phyloP scores from a whole-genome alignment of 2,797 vertebrate species.

The Pseudomugil tenellus region DNA sequence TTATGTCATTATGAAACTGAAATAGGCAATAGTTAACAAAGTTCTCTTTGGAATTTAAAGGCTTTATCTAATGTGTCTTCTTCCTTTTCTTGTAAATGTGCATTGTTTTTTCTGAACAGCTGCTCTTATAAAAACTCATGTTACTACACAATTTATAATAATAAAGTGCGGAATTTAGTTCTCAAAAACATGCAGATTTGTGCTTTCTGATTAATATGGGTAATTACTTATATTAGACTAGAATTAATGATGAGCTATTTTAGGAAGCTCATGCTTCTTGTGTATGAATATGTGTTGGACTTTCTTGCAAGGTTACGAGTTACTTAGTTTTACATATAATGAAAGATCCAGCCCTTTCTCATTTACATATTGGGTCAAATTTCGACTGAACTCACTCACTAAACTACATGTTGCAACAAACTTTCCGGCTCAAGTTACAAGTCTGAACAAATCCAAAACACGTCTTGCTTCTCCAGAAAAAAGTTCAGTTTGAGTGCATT shows the following conservation, averaged over 20 bases:
- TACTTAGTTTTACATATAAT: not conserved
- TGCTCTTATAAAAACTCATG: slow-evolving; percentile 1
- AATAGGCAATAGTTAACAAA: slow-evolving; percentile 17
- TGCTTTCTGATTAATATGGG: slow-evolving; percentile 1
- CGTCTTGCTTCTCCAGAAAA: slow-evolving; percentile 6
- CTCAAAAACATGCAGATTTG: slow-evolving; percentile 11
- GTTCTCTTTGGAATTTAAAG: not conserved
- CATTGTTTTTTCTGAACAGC: slow-evolving; percentile 4
- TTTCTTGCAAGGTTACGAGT: not conserved
- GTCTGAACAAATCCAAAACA: slow-evolving; percentile 5
- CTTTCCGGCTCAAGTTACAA: slow-evolving; percentile 26
- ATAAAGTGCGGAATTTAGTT: slow-evolving; percentile 27
- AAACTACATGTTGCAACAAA: slow-evolving; percentile 8
- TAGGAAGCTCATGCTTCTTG: not conserved
- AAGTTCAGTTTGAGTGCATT: slow-evolving; percentile 21
- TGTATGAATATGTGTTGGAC: not conserved
- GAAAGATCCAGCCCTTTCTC: not conserved
- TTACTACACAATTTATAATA: not conserved
- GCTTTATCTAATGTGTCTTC: slow-evolving; percentile 6
- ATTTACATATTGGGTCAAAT: not conserved
- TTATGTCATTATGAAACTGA: slow-evolving; percentile 25
- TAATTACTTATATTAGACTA: slow-evolving; percentile 1
- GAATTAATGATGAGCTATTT: not conserved
- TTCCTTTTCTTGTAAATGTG: slow-evolving; percentile 31
- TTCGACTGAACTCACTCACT: not conserved